These are phyloP conservation scores for Morphnarchus princeps DNA, from an alignment of 2,113 vertebrate species.

Conservation along the genomic window DNA sequence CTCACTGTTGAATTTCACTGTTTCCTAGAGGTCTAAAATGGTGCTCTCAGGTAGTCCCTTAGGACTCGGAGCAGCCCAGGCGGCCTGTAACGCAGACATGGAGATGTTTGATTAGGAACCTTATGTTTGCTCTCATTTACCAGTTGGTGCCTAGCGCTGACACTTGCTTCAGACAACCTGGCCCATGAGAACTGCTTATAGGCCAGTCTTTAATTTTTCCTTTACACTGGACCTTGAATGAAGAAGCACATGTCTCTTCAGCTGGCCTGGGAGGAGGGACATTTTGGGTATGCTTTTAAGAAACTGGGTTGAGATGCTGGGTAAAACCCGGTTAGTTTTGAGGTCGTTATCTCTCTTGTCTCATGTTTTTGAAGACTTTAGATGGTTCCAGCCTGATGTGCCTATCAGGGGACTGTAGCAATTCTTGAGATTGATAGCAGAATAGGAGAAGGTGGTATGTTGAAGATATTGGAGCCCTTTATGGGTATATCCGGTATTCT, in stretches of 20 bases:
- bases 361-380: not conserved
- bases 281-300: not conserved
- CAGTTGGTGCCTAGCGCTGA: not conserved
- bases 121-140: not conserved
- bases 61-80: not conserved
- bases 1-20: not conserved
- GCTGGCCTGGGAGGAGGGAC: not conserved
- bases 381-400: not conserved
- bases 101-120: not conserved
- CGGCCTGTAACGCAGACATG: fast-evolving
- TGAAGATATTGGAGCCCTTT: not conserved
- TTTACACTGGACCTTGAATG: not conserved
- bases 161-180: not conserved
- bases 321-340: not conserved
- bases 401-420: not conserved
- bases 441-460: not conserved
- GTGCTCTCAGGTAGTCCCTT: not conserved
- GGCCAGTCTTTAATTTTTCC: not conserved
- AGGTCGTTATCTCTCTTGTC: not conserved
- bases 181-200: not conserved
- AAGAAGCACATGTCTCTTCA: not conserved
- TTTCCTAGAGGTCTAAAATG: not conserved
- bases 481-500: not conserved
- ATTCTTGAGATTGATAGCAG: not conserved
- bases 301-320: not conserved